A percentile compares a stretch with the other conserved stretches of the same genome.
phyloP scores from a whole-genome alignment of 2,113 vertebrate genomes.

The Hippocampus barbouri region DNA sequence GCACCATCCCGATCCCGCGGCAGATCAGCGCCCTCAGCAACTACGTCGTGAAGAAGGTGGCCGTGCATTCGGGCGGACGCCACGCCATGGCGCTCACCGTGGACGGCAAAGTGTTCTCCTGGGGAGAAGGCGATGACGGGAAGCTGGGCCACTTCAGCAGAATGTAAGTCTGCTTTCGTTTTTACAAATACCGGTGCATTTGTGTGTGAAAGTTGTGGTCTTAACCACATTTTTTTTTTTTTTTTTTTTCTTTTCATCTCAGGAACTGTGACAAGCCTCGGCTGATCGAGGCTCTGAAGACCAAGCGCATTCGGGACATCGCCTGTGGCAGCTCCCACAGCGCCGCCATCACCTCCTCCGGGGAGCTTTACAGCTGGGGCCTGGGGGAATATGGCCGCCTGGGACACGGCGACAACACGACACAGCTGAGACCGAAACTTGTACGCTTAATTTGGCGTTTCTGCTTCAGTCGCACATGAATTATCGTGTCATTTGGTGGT shows the following conservation, averaged over 20 bases:
- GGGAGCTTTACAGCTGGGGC: slow-evolving; percentile 96
- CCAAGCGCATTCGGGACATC: slow-evolving; percentile 94
- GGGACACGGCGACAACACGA: slow-evolving; percentile 96
- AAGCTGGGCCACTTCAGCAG: slow-evolving; percentile 98
- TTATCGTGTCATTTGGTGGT: not conserved
- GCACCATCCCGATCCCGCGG: slow-evolving; percentile 92
- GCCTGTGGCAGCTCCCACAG: slow-evolving; percentile 97
- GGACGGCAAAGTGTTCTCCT: slow-evolving; percentile 97
- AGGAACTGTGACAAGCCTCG: slow-evolving; percentile 99
- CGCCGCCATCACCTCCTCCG: slow-evolving; percentile 94
- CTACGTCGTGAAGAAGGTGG: slow-evolving; percentile 98
- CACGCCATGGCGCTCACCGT: slow-evolving; percentile 96
- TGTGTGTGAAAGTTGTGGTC: not conserved
- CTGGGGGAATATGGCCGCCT: slow-evolving; percentile 94
- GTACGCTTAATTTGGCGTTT: slow-evolving; percentile 59
- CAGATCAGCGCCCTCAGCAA: slow-evolving; percentile 95
- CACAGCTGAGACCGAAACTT: slow-evolving; percentile 95
- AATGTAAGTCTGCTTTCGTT: slow-evolving; percentile 78
- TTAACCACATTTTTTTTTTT: not conserved
- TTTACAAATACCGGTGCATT: not conserved
- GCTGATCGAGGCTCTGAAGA: slow-evolving; percentile 92
- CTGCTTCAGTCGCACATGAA: not conserved
- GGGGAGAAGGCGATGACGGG: slow-evolving; percentile 98
- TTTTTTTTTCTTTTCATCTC: too few species aligned
- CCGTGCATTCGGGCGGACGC: slow-evolving; percentile 96